Evolutionary conservation across 2,888 invertebrate species (phyloP).

Genomic region (Alviniconcha strummeri): DNA sequence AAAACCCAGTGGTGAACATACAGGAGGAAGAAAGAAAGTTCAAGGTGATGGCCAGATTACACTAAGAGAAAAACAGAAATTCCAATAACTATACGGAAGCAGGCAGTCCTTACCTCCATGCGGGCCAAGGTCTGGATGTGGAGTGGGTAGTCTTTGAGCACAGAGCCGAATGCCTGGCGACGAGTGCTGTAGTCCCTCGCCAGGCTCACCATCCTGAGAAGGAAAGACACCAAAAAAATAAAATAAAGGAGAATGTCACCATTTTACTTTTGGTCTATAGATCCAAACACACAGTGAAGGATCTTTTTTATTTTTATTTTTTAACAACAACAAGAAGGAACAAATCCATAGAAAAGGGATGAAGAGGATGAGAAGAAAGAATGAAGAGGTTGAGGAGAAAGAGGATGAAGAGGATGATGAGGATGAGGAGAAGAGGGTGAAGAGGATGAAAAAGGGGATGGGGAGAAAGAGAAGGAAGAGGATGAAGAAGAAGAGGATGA

Average conservation of each 20-base stretch:
- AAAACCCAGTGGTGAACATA: too few species aligned
- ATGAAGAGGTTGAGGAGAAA: neutral
- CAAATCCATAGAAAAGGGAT: neutral
- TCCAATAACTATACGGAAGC: too few species aligned
- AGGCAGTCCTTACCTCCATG: constrained; percentile 72
- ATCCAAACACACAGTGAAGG: too few species aligned
- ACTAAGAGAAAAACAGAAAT: too few species aligned
- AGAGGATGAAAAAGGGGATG: neutral
- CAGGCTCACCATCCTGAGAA: constrained; percentile 74
- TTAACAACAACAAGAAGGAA: neutral
- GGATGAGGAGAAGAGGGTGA: neutral
- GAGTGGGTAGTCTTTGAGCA: constrained; percentile 75
- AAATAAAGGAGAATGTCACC: neutral
- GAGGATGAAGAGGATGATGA: neutral
- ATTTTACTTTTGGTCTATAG: too few species aligned
- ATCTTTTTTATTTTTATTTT: too few species aligned
- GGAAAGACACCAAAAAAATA: neutral
- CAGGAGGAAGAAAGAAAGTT: too few species aligned
- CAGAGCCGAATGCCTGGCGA: constrained; percentile 75
- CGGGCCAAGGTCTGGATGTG: constrained; percentile 76
- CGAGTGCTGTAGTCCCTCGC: constrained; percentile 76
- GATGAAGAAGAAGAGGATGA: neutral
- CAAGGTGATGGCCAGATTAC: too few species aligned
- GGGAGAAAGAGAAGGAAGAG: neutral
- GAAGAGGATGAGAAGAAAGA: neutral